phyloP scores from a whole-genome alignment of 2,888 invertebrate species.

The Epirrhoe tristata region DNA sequence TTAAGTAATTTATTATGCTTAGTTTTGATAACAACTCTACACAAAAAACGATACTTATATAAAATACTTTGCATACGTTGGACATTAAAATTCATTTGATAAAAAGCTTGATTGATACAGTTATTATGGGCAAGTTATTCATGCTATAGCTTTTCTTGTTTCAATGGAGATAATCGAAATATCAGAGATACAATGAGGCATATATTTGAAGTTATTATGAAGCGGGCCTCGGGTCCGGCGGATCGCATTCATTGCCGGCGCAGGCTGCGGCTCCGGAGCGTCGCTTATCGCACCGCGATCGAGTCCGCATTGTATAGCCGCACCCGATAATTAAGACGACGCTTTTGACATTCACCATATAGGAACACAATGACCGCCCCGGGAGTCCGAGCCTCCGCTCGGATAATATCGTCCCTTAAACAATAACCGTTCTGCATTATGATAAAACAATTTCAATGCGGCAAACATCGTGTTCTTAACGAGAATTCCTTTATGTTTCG shows the following conservation, averaged over 20 bases:
- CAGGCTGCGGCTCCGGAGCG: conserved; percentile 62
- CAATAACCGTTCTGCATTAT: conserved; percentile 82
- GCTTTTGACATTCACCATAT: conserved; percentile 85
- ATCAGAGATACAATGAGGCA: conserved; percentile 81
- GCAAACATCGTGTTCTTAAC: conserved; percentile 80
- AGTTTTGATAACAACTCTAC: conserved; percentile 1
- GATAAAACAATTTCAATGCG: conserved; percentile 82
- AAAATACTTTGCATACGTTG: conserved; percentile 8
- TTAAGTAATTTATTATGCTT: not conserved
- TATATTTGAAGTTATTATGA: conserved; percentile 81
- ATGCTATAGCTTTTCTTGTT: conserved; percentile 70
- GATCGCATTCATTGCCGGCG: conserved; percentile 72
- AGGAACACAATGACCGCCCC: conserved; percentile 85
- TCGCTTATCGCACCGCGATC: conserved; percentile 83
- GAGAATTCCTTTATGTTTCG: conserved; percentile 68
- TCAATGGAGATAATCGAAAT: conserved; percentile 79
- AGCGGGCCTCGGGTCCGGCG: conserved; percentile 62
- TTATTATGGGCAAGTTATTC: conserved; percentile 42
- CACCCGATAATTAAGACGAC: conserved; percentile 85
- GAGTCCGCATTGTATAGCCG: conserved; percentile 82
- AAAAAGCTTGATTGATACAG: conserved; percentile 38
- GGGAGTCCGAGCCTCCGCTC: conserved; percentile 70
- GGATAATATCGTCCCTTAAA: conserved; percentile 82
- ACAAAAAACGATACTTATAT: conserved; percentile 14
- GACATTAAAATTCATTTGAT: conserved; percentile 1